Base-by-base conservation (phyloP, 2,888 invertebrate genomes). In the Plagodis pulveraria region DNA sequence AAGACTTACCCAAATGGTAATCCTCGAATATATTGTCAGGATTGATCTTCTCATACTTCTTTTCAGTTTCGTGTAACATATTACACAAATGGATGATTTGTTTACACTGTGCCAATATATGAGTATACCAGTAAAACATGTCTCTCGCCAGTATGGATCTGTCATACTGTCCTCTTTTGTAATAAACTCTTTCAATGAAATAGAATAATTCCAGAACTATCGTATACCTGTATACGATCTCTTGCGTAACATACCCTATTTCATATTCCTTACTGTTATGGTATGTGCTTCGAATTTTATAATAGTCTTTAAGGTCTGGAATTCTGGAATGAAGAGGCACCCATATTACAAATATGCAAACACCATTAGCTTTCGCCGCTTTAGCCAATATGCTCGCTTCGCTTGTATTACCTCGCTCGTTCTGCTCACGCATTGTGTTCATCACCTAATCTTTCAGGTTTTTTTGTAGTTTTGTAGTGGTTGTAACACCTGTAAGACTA, bases 51-150 rank as follows among this genome's bases (percentile, higher is more conserved):
- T n/a, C 36, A 5, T 69, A 78, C n/a, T 72, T 83, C 0, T n/a
- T 53, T 40, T 80, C 74, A 0, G 83, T 0, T 38, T 83, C 83
- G 10, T 74, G 71, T 6, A 85, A 49, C 80, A 83, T 83, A 45
- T 81, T 76, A 44, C 80, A 80, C 5, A 80, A 45, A 38, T 85
- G 81, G 0, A 74, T 57, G 0, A 84, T 74, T 0, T 58, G 59
- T 0, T 66, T 72, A 9, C 71, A 68, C 42, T 76, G 67, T 12
- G 76, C 65, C 36, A 77, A 9, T 6, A 82, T 67, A 9, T 69
- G 73, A 0, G 72, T 66, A 35, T 84, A 84, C 5, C 83, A 63
- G 42, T 80, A 76, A 0, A 82, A 35, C 59, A 84, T 62, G 34
- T 76, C 74, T 0, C 56, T 22, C 0, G 8, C 6, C 0, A 73